These are phyloP conservation scores for Turnix velox DNA, from an alignment of 2,113 vertebrate species.

Conservation along the genomic window DNA sequence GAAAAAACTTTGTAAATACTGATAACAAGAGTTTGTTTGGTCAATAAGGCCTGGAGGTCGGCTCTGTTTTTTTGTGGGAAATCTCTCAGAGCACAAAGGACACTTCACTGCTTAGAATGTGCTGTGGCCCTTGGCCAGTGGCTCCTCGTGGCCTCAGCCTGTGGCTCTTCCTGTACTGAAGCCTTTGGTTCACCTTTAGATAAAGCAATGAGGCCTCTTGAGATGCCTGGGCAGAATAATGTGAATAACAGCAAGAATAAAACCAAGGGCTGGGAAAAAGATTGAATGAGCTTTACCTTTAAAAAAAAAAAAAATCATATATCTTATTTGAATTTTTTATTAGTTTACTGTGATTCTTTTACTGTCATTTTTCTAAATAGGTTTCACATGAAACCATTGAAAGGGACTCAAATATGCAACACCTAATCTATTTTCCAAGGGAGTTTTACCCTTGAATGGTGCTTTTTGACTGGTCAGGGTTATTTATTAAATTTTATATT, in stretches of 20 bases:
- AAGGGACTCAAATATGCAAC: slow-evolving; percentile 87
- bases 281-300: slow-evolving; percentile 75
- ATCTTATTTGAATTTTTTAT: slow-evolving; percentile 68
- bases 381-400: slow-evolving; percentile 78
- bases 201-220: slow-evolving; percentile 31
- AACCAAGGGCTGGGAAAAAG: slow-evolving; percentile 70
- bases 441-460: slow-evolving; percentile 86
- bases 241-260: slow-evolving; percentile 64
- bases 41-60: slow-evolving; percentile 46
- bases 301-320: slow-evolving; percentile 24
- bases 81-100: slow-evolving; percentile 61
- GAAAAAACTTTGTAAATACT: slow-evolving; percentile 73
- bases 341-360: slow-evolving; percentile 78
- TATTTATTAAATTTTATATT: slow-evolving; percentile 91
- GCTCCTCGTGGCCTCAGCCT: too few species aligned
- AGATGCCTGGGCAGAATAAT: not conserved
- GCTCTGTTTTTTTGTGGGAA: slow-evolving; percentile 42
- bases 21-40: slow-evolving; percentile 41
- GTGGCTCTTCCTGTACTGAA: too few species aligned
- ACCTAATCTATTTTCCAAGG: slow-evolving; percentile 87
- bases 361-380: slow-evolving; percentile 72
- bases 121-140: too few species aligned
- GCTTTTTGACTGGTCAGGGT: slow-evolving; percentile 94
- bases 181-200: slow-evolving; percentile 53
- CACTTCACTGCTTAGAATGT: slow-evolving; percentile 72